Evolutionary conservation across 2,113 vertebrate genomes (phyloP).

Genomic region (Callaeas wilsoni): DNA sequence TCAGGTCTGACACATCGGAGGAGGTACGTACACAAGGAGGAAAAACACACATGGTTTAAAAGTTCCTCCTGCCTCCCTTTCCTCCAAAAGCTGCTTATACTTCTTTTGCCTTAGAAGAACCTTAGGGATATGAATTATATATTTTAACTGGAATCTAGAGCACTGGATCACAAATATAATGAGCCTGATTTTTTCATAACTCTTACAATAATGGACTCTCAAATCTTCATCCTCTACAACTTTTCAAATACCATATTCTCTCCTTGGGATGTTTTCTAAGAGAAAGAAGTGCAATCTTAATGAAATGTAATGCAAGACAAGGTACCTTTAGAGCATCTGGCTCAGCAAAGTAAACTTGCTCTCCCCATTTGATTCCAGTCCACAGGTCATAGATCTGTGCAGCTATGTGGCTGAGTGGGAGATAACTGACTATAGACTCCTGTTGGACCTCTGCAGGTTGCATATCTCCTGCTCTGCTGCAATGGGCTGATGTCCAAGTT

Average conservation of each 20-base stretch:
- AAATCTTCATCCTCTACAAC: not conserved
- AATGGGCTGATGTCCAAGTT: conserved; percentile 82
- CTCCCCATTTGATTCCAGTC: conserved; percentile 86
- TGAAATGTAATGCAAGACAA: not conserved
- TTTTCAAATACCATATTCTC: not conserved
- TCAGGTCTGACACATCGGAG: not conserved
- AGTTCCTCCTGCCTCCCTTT: not conserved
- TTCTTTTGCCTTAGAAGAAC: not conserved
- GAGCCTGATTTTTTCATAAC: not conserved
- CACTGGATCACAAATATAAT: not conserved
- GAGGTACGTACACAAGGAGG: not conserved
- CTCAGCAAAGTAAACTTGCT: conserved; percentile 85
- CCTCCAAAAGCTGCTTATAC: not conserved
- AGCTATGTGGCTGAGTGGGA: conserved; percentile 88
- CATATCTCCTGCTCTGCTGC: conserved; percentile 79
- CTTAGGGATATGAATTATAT: not conserved
- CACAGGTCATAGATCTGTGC: conserved; percentile 89
- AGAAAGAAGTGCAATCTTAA: not conserved
- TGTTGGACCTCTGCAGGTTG: conserved; percentile 81
- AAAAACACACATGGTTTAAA: not conserved
- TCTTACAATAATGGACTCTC: not conserved
- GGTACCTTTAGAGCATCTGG: conserved; percentile 88
- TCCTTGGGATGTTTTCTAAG: not conserved
- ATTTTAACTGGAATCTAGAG: not conserved
- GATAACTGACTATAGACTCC: conserved; percentile 85